Evolutionary conservation across 92 coral and sea anemone species (phyloP), one percentile per base, ranked within the genome.

Genomic region (Palythoa grandiflora): DNA sequence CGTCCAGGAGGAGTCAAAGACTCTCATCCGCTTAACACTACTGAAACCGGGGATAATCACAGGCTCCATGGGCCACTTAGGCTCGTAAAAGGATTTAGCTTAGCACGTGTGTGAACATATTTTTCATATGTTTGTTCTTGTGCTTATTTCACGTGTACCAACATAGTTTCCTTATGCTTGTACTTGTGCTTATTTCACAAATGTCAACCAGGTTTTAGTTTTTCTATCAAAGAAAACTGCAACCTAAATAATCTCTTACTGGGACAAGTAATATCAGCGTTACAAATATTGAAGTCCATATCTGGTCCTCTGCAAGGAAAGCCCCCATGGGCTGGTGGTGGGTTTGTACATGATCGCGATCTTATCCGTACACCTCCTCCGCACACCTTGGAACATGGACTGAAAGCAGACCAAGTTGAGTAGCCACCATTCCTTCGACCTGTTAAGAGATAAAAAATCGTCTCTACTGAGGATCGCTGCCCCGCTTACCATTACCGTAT

Each of bases 381-480:
- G 12, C 78, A 73, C 20, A 17, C 39, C 39, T 73, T 73, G 11
- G 78, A 73, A 39, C 78, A 73, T 17, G 40, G 78, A 40, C 78
- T 55, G 12, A 73, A 73, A 5, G 9, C n/a, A 1, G 44, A 16
- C 78, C 78, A 73, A 39, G 17, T 3, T 39, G 78, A 13, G 53
- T 47, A 73, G 8, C 54, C 36, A n/a, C 78, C 78, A 73, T 40
- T 73, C 28, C 21, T 16, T 6, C 54, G 55, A 39, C 28, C 78
- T 40, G 78, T 17, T 35, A 38, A 13, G 28, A 20, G 36, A 13
- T 9, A 2, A 9, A 17, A 10, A 13, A 9, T 10, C 16, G 13
- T 20, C 65, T 59, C 50, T 1, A 44, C 50, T 44, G 7, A 5
- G 6, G 3, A 1, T 44, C 6, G 50, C 50, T 44, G 50, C 28